A percentile compares a stretch with the other conserved stretches of the same genome.
phyloP scores from a whole-genome alignment of 2,888 invertebrate genomes.

The Ichneumoninae sp. region DNA sequence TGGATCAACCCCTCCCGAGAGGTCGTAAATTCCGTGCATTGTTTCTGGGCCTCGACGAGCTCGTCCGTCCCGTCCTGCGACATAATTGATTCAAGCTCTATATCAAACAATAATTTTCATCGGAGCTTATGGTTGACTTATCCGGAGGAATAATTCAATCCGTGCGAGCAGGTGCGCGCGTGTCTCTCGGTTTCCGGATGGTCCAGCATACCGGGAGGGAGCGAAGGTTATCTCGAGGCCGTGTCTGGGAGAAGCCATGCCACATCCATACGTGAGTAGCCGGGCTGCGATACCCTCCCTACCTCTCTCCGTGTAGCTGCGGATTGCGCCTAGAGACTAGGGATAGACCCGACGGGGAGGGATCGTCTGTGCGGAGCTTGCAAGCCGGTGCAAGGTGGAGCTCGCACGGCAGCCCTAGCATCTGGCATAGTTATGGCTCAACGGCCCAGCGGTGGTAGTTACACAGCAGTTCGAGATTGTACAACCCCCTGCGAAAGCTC shows the following conservation, averaged over 20 bases:
- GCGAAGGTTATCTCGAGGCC: conserved; percentile 62
- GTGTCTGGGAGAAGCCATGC: conserved; percentile 50
- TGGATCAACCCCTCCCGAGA: neutral
- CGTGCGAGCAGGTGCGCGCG: conserved; percentile 28
- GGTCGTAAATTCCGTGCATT: neutral
- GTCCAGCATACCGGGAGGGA: conserved; percentile 43
- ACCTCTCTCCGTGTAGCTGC: conserved; percentile 17
- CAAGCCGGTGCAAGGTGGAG: neutral
- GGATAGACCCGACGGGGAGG: conserved; percentile 49
- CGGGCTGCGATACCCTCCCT: conserved; percentile 8
- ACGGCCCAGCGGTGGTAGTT: neutral
- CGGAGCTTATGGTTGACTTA: conserved; percentile 46
- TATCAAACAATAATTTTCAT: conserved; percentile 51
- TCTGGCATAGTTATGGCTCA: conserved; percentile 37
- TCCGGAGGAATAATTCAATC: conserved; percentile 60
- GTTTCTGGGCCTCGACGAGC: neutral
- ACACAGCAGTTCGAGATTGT: conserved; percentile 1
- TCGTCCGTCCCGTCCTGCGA: neutral
- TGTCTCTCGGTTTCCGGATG: conserved; percentile 47
- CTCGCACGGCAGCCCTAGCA: neutral
- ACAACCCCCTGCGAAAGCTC: conserved; percentile 49
- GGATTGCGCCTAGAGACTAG: conserved; percentile 33
- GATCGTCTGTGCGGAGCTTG: conserved; percentile 20
- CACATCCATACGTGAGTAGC: conserved; percentile 64
- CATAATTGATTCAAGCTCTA: conserved; percentile 56